Percentiles rank a stretch among this genome's conserved stretches.
These are phyloP conservation scores for Conus ventricosus DNA, from an alignment of 1,140 invertebrate genomes.

Conservation along the genomic window DNA sequence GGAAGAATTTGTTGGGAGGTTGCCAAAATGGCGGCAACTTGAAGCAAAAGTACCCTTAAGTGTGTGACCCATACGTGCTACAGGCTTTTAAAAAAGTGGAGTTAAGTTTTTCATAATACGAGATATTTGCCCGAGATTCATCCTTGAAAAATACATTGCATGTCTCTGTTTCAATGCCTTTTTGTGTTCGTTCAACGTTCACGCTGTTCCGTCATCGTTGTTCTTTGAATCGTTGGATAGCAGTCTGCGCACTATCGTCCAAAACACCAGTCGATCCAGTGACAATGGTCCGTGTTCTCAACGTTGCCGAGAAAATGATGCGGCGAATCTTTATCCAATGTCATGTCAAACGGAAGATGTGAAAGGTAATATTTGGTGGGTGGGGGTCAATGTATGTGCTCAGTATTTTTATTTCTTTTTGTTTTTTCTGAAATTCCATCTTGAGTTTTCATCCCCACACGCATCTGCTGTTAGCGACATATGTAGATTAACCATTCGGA, in stretches of 20 bases:
- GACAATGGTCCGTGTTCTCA: conserved; percentile 86
- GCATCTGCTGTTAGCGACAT: no score
- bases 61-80: neutral
- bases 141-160: neutral
- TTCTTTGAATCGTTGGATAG: neutral
- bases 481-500: no score
- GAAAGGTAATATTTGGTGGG: conserved; percentile 51
- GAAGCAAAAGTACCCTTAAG: neutral
- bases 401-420: no score
- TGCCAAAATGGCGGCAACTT: neutral
- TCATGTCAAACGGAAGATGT: conserved; percentile 86
- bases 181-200: no score
- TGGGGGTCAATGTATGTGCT: no score
- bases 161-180: neutral
- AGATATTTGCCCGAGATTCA: no score
- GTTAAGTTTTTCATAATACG: no score
- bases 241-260: neutral
- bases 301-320: conserved; percentile 99
- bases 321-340: conserved; percentile 93
- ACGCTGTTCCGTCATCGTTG: neutral
- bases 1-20: no score
- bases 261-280: neutral
- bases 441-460: no score
- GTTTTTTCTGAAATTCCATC: no score
- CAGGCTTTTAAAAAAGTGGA: no score